These are phyloP conservation scores for Orientallactaga bullata DNA, from an alignment of 2,113 vertebrate genomes.

Conservation along the genomic window DNA sequence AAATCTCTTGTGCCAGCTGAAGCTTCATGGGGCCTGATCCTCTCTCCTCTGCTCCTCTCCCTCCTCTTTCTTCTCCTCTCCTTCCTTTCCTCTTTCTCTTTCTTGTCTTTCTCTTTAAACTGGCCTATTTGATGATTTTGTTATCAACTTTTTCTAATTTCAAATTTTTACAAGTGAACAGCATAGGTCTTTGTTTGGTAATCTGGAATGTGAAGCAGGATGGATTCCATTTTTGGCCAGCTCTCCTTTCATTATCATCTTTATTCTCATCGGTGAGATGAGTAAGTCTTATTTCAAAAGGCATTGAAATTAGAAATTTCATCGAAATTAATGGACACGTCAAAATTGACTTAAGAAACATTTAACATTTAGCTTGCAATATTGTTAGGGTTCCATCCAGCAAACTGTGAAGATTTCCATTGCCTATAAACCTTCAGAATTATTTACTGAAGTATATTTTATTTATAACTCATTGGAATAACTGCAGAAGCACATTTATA, in stretches of 20 bases:
- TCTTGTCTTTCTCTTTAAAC: not conserved
- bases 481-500: constrained; percentile 6
- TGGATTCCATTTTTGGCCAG: not conserved
- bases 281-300: not conserved
- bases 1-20: no score
- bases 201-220: not conserved
- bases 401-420: not conserved
- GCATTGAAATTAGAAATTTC: no score
- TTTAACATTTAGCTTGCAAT: constrained; percentile 8
- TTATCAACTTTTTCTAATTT: not conserved
- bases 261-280: not conserved
- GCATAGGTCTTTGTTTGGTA: not conserved
- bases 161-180: not conserved
- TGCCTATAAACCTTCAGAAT: not conserved
- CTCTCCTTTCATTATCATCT: not conserved
- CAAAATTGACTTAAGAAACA: not conserved
- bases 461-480: not conserved
- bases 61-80: not conserved
- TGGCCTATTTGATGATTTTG: not conserved
- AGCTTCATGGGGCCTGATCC: no score
- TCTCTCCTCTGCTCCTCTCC: not conserved
- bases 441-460: not conserved
- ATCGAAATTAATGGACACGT: constrained; percentile 5
- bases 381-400: not conserved
- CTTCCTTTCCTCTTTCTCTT: not conserved